Percentiles rank a stretch among this genome's conserved stretches.
These are phyloP conservation scores for Pungitius pungitius DNA, from an alignment of 2,113 vertebrate species.

Conservation along the genomic window DNA sequence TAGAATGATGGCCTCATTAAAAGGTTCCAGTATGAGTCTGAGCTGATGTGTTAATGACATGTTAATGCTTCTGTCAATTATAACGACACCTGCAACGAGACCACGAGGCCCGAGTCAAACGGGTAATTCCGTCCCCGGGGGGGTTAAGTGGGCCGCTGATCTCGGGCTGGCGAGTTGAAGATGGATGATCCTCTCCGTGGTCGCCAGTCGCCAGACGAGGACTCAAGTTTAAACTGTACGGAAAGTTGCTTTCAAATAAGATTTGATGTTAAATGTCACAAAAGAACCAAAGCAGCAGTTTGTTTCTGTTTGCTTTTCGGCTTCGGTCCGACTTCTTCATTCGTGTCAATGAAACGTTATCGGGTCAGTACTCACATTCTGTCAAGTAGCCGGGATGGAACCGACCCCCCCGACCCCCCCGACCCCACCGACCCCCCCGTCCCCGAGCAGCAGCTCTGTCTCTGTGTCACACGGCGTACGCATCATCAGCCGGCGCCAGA, in stretches of 20 bases:
- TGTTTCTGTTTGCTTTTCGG: too few relatives aligned
- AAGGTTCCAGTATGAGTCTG: slow-evolving; percentile 81
- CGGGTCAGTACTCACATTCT: slow-evolving; percentile 68
- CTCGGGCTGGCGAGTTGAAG: slow-evolving; percentile 51
- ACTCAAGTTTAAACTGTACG: too few relatives aligned
- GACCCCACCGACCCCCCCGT: too few relatives aligned
- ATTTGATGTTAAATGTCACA: too few relatives aligned
- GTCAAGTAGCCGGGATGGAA: slow-evolving; percentile 66
- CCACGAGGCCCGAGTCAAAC: slow-evolving; percentile 75
- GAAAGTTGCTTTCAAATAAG: too few relatives aligned
- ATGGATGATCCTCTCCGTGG: slow-evolving; percentile 56
- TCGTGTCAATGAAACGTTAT: too few relatives aligned
- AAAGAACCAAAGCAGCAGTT: too few relatives aligned
- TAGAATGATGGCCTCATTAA: slow-evolving; percentile 84
- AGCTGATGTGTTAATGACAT: slow-evolving; percentile 84
- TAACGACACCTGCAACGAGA: slow-evolving; percentile 79
- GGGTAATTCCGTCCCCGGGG: slow-evolving; percentile 69
- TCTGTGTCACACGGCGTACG: slow-evolving; percentile 66
- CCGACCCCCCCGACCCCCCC: too few relatives aligned
- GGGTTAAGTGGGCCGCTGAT: slow-evolving; percentile 77
- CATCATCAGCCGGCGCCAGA: slow-evolving; percentile 73
- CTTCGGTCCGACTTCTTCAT: too few relatives aligned
- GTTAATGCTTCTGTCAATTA: slow-evolving; percentile 83
- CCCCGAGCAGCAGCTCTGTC: slow-evolving; percentile 57
- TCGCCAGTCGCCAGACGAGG: too few relatives aligned